Conservation (phyloP, 2,797 vertebrate species). For the Vipera latastei region DNA sequence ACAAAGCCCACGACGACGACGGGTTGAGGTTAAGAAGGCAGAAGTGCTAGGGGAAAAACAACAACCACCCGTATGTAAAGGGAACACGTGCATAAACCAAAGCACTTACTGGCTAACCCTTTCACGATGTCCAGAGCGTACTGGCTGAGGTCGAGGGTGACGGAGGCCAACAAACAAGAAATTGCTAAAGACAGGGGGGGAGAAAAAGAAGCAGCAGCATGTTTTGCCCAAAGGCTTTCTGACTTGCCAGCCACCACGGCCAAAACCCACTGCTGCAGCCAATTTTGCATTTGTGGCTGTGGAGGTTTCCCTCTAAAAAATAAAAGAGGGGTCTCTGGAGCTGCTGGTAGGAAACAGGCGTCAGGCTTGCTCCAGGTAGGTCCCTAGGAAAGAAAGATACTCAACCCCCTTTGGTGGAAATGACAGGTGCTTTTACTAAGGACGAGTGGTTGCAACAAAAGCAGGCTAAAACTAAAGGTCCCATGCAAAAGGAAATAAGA, state of each 20-base stretch:
- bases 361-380: not conserved
- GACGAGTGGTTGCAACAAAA: not conserved
- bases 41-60: not conserved
- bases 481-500: not conserved
- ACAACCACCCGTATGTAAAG: not conserved
- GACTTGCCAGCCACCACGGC: not conserved
- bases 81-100: not conserved
- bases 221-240: not conserved
- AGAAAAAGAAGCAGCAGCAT: not conserved
- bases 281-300: not conserved
- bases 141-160: slow-evolving; percentile 95
- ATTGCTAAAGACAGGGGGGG: slow-evolving; percentile 75
- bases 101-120: slow-evolving; percentile 87
- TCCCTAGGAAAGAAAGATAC: not conserved
- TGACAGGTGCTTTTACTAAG: not conserved
- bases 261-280: not conserved
- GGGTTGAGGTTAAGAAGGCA: not conserved
- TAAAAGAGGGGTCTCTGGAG: not conserved
- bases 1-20: not conserved
- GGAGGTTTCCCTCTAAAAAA: not conserved
- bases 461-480: not conserved
- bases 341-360: not conserved
- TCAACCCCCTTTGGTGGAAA: not conserved
- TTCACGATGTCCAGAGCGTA: slow-evolving; percentile 93
- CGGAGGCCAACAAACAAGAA: slow-evolving; percentile 83